Percentiles rank a stretch among this genome's conserved stretches.
Conservation (phyloP, 2,113 vertebrate genomes). For the Saguinus midas region DNA sequence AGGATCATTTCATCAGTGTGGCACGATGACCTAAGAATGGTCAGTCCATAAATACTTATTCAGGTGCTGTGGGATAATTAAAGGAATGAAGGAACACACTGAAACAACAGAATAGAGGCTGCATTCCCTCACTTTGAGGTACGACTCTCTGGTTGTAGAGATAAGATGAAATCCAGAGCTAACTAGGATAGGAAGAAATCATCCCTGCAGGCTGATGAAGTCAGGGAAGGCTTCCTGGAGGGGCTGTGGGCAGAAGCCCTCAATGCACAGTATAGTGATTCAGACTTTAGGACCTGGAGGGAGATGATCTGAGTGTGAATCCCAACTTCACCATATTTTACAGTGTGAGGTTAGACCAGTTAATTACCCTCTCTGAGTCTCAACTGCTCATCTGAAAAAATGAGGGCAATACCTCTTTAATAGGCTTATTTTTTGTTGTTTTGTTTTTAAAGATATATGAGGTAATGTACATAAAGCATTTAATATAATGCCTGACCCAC, state of each 20-base stretch:
- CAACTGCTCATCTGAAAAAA: neutral
- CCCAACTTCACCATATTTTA: neutral
- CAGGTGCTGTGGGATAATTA: neutral
- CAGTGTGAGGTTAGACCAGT: neutral
- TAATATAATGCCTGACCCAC: neutral
- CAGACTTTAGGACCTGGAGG: neutral
- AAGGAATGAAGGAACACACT: neutral
- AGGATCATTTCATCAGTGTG: neutral
- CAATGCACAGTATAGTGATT: neutral
- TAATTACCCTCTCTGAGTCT: neutral
- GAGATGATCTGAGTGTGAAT: neutral
- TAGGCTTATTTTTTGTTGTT: neutral
- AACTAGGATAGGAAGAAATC: neutral
- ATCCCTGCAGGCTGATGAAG: neutral
- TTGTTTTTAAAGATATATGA: neutral
- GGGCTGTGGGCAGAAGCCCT: no score
- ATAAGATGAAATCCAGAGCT: neutral
- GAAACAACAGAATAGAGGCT: neutral
- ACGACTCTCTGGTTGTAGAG: neutral
- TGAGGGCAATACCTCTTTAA: neutral
- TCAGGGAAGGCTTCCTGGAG: conserved; percentile 14
- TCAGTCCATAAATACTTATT: neutral
- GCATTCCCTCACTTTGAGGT: neutral
- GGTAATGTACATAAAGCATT: neutral
- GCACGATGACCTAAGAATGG: neutral